Conservation (phyloP, 1,140 invertebrate genomes). For the Sinonovacula constricta region DNA sequence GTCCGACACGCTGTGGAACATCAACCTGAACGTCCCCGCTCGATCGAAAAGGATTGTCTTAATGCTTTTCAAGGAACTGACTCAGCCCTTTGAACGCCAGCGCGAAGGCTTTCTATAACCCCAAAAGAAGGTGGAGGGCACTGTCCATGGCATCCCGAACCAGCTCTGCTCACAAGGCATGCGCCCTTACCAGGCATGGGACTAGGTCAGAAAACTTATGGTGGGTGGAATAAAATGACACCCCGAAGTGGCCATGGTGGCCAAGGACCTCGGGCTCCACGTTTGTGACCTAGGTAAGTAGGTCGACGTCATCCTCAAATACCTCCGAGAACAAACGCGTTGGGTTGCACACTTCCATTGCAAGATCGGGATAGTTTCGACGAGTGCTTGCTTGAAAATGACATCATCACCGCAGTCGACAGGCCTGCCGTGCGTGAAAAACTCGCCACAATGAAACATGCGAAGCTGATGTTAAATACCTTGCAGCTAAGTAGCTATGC, state of each 20-base stretch:
- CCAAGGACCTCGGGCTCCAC: background rate
- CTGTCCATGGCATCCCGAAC: constrained; percentile 35
- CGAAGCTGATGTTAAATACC: background rate
- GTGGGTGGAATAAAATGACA: background rate
- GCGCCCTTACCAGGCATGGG: constrained; percentile 20
- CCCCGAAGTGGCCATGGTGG: background rate
- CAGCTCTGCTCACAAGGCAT: constrained; percentile 30
- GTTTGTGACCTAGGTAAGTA: background rate
- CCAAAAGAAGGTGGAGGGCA: constrained; percentile 35
- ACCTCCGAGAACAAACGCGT: background rate
- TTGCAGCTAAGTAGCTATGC: background rate
- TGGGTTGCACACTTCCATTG: background rate
- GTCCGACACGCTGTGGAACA: constrained; percentile 13
- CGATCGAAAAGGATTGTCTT: constrained; percentile 20
- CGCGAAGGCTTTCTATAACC: constrained; percentile 37
- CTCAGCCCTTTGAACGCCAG: background rate
- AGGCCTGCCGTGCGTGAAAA: background rate
- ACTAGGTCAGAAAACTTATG: constrained; percentile 10
- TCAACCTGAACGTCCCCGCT: constrained; percentile 32
- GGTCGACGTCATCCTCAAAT: background rate
- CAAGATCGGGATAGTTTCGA: background rate
- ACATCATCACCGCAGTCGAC: background rate
- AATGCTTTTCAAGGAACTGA: constrained; percentile 28
- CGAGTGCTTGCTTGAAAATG: constrained; percentile 8
- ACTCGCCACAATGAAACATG: background rate